Evolutionary conservation across 2,113 vertebrate genomes (phyloP), one percentile per base, ranked within the genome.

Genomic region (Lasiurus borealis): DNA sequence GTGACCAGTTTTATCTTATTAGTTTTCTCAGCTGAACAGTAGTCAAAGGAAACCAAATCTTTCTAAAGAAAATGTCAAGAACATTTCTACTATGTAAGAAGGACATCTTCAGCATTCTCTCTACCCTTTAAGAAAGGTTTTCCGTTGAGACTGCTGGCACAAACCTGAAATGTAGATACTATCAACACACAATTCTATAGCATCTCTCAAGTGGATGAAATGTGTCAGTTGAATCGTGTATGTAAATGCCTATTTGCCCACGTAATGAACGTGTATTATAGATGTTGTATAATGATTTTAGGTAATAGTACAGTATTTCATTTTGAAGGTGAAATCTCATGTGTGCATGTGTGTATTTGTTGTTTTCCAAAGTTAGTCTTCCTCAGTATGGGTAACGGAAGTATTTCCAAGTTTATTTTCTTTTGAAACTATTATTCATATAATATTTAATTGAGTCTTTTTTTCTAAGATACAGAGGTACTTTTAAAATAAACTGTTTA

Each of bases 11-110:
- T 77, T 77, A 83, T 80, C 44, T 19, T 34, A 87, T 93, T 84
- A 80, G 91, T 93, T 88, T 94, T 29, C 46, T 91, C 80, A 44
- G n/a, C 62, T 94, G 86, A 96, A 88, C 6, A 80, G 44, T 77
- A 73, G 40, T 59, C 71, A 86, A 34, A 93, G 69, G 31, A 86
- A 94, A 73, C 1, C 25, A 71, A 91, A 90, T 48, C 5, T 40
- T 82, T 75, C 14, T n/a, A 91, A 62, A 77, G n/a, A 82, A 66
- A 88, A 50, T n/a, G 10, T 90, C 19, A 88, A 72, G 21, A 88
- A 71, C 13, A 54, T 2, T 54, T 3, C 46, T 48, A 57, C 40
- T 90, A 19, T 87, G 31, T 90, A 57, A 89, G 50, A 85, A 83
- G 76, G 6, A 91, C 13, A 48, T 82, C 46, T 80, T 80, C 57